A percentile compares a stretch with the other conserved stretches of the same genome.
Evolutionary conservation across 2,797 vertebrate species (phyloP).

Genomic region (Zenarchopterus dispar): DNA sequence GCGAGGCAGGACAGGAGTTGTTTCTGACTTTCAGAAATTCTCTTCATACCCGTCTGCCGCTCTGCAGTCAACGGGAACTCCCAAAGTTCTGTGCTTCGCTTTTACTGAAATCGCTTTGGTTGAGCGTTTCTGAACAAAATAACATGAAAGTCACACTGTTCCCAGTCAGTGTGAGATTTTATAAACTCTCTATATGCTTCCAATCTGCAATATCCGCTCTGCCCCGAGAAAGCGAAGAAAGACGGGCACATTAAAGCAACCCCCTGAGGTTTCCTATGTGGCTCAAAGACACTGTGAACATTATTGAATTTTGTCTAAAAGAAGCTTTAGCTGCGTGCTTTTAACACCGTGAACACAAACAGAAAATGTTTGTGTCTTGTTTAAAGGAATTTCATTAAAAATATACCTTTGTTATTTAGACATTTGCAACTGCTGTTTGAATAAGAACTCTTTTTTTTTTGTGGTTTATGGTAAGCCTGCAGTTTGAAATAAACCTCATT

Average conservation of each 20-base stretch:
- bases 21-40: too few species aligned
- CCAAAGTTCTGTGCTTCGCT: slow-evolving; percentile 25
- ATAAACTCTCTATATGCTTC: slow-evolving; percentile 70
- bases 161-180: slow-evolving; percentile 71
- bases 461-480: slow-evolving; percentile 20
- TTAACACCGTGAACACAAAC: slow-evolving; percentile 30
- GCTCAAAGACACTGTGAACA: slow-evolving; percentile 39
- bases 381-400: slow-evolving; percentile 22
- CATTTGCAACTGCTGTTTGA: slow-evolving; percentile 3
- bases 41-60: background rate
- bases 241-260: slow-evolving; percentile 69
- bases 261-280: slow-evolving; percentile 63
- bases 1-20: too few species aligned
- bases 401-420: slow-evolving; percentile 4
- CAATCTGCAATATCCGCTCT: slow-evolving; percentile 79
- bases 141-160: slow-evolving; percentile 47
- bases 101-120: slow-evolving; percentile 16
- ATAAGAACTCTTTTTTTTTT: slow-evolving; percentile 11
- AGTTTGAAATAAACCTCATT: slow-evolving; percentile 8
- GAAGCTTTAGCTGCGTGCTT: background rate
- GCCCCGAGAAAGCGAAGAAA: slow-evolving; percentile 46
- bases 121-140: slow-evolving; percentile 51
- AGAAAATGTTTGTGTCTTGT: slow-evolving; percentile 24
- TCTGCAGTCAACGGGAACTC: slow-evolving; percentile 12
- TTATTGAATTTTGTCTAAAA: slow-evolving; percentile 52